Base-by-base conservation (phyloP, 2,888 invertebrate species). In the Prosapia bicincta region DNA sequence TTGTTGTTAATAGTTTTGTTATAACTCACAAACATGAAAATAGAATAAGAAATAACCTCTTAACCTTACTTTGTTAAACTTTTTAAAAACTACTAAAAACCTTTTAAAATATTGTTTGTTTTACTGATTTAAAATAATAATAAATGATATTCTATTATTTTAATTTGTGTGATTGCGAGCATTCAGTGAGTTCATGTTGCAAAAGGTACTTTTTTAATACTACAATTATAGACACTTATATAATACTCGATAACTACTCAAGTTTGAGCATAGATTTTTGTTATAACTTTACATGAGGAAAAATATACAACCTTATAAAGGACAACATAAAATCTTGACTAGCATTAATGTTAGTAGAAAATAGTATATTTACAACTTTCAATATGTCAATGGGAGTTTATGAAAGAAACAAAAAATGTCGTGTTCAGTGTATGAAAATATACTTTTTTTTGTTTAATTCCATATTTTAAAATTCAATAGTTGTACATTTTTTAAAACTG, bases 291-390 rank as follows among this genome's bases (percentile, higher is more conserved):
- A 54, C 54, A 54, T 20, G 65, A 69, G 66, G 26, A 54, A 74
- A 74, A 74, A 65, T 69, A 74, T 65, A 74, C 24, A 25, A 28
- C 69, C 74, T 69, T 1, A 67, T 23, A 15, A 23, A 20, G 74
- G 38, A 26, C 20, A 20, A 54, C n/a, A 20, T 54, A 38, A 38
- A 54, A 43, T 7, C 69, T 54, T 74, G 74, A 74, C 74, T 74
- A 74, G 74, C 69, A 74, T 74, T 69, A 74, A 65, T 74, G 69
- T 74, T 74, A 74, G 74, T 74, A 74, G 74, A 74, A 74, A 74
- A 74, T 74, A 74, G 69, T 69, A 69, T 68, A 74, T 74, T 54
- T 74, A 65, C 74, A 74, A 69, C 74, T 69, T 66, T 54, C 25
- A n/a, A n/a, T n/a, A n/a, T n/a, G n/a, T n/a, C n/a, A 30, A 65